Conservation (phyloP, 2,888 invertebrate genomes). For the Anorthoa munda region DNA sequence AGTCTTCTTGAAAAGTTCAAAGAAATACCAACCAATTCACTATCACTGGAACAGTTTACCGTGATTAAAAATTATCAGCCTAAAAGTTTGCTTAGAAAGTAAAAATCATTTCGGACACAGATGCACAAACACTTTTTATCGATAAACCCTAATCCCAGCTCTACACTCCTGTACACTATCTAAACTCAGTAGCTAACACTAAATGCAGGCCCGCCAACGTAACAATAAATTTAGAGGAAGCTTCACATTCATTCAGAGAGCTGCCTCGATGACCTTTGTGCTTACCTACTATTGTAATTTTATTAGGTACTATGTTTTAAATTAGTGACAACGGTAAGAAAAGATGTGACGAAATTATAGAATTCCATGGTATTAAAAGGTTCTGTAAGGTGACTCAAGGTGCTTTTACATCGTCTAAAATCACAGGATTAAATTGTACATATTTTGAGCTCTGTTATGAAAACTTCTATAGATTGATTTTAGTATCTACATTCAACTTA, state of each 20-base stretch:
- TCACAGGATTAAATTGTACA: background rate
- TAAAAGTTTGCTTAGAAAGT: too few species aligned
- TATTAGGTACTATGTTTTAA: slow-evolving; percentile 42
- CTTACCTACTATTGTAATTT: slow-evolving; percentile 36
- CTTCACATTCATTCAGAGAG: slow-evolving; percentile 69
- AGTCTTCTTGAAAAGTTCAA: too few species aligned
- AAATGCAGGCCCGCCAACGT: slow-evolving; percentile 77
- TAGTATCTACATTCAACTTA: too few species aligned
- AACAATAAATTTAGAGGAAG: slow-evolving; percentile 76
- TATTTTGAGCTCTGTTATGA: background rate
- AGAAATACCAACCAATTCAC: too few species aligned
- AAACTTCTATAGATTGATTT: background rate
- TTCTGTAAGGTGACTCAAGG: too few species aligned
- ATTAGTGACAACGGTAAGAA: slow-evolving; percentile 20
- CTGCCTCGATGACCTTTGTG: slow-evolving; percentile 54
- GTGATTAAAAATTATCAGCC: too few species aligned
- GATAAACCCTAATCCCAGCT: slow-evolving; percentile 59
- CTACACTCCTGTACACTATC: slow-evolving; percentile 58
- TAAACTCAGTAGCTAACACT: slow-evolving; percentile 71
- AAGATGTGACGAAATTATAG: background rate
- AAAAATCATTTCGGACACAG: too few species aligned
- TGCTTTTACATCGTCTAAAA: background rate
- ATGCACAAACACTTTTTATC: slow-evolving; percentile 23
- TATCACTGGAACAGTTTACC: too few species aligned
- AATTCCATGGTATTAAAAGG: background rate